A percentile compares a stretch with the other conserved stretches of the same genome.
These are phyloP conservation scores for Mesocentrotus franciscanus DNA, from an alignment of 53 echinoderm and acorn worm species.

Conservation along the genomic window DNA sequence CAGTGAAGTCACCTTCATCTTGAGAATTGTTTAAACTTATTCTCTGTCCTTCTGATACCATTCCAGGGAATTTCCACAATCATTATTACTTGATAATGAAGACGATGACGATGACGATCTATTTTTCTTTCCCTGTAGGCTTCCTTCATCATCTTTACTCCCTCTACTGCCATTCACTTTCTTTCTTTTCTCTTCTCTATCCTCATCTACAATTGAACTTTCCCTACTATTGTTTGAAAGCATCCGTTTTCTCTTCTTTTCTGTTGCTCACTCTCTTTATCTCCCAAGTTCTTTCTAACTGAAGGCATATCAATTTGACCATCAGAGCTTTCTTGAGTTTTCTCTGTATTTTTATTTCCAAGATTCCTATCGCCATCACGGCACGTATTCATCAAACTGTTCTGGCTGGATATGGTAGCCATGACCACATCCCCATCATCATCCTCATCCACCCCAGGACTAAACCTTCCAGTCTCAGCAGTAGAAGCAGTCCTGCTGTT, in stretches of 20 bases:
- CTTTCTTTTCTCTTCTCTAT: constrained; percentile 12
- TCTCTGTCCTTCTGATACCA: not conserved
- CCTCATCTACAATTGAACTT: not conserved
- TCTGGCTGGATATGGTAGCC: constrained; percentile 50
- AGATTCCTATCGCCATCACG: not conserved
- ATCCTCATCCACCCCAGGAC: constrained; percentile 23
- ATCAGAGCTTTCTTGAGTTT: not conserved
- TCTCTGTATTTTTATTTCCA: not conserved
- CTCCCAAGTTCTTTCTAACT: not conserved
- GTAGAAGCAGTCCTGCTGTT: not conserved
- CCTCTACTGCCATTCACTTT: not conserved
- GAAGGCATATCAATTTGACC: not conserved
- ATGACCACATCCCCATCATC: constrained; percentile 63
- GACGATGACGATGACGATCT: not conserved
- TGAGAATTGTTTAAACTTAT: not conserved
- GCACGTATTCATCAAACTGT: not conserved
- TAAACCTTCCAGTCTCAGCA: not conserved
- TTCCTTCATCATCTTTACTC: not conserved
- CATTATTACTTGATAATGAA: not conserved
- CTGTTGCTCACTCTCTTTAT: not conserved
- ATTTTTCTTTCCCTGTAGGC: not conserved
- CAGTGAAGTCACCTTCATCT: not conserved
- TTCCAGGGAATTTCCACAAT: not conserved
- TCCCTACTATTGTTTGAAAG: not conserved
- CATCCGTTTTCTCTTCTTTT: constrained; percentile 21